Base-by-base conservation (phyloP, 2,113 vertebrate species). In the Glaucomys volans region DNA sequence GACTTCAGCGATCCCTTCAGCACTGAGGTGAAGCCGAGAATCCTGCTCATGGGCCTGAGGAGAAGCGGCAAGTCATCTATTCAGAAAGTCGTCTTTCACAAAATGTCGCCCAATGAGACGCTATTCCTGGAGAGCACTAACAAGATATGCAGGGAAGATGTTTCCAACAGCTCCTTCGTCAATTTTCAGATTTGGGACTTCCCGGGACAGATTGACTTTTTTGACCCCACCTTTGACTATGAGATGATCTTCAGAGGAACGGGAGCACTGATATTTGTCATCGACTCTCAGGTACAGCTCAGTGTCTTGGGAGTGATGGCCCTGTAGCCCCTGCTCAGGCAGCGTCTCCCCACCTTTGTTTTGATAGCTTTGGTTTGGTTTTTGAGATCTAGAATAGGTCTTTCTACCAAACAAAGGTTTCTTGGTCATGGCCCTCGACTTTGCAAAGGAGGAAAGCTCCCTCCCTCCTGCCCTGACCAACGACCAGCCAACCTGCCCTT, bases 121-220 rank as follows among this genome's bases (percentile, higher is more conserved):
- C 99, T 99, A 3, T 99, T 99, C 98, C 96, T 99, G 98, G 99
- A 99, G 97, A 99, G 99, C 96, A 99, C 99, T 30, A 99, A 99
- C 98, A 99, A 99, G 98, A 99, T 99, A 98, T 99, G 99, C 98
- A 98, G 99, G 83, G 99, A 99, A 66, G 99, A 99, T 22, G 99
- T 99, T 71, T 99, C 99, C 98, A 99, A 99, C 98, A 99, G 99
- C 97, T 99, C 99, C 95, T 99, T 99, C 76, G 99, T 99, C 95
- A 99, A 99, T 98, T 99, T 99, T 97, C 99, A 99, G 98, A 99
- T 99, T 96, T 99, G 99, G 99, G 99, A 99, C 98, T 99, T 99
- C 97, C 99, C 99, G 1, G 99, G 99, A 17, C 99, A 99, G 90
- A 99, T 99, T 91, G 99, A 99, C 97, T 99, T 99, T 98, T 99